Evolutionary conservation across 2,888 invertebrate genomes (phyloP).

Genomic region (Chironomus tentans): DNA sequence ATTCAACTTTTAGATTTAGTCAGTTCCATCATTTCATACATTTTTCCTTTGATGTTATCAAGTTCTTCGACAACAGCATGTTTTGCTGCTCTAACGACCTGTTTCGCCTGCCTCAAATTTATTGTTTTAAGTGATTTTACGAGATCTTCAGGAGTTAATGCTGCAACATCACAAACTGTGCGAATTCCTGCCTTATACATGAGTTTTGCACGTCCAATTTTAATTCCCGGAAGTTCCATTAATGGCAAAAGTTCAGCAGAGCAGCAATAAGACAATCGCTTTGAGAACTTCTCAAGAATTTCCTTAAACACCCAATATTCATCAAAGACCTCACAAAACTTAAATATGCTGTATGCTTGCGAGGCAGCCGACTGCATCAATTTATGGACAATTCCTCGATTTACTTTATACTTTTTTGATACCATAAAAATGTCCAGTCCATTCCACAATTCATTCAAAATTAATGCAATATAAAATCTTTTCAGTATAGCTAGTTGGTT

Average conservation of each 20-base stretch:
- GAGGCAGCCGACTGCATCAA: conserved; percentile 61
- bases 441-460: conserved; percentile 71
- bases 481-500: conserved; percentile 46
- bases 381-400: conserved; percentile 73
- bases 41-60: not conserved
- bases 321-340: conserved; percentile 69
- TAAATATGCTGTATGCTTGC: conserved; percentile 65
- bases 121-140: conserved; percentile 58
- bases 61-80: not conserved
- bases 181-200: conserved; percentile 75
- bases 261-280: conserved; percentile 71
- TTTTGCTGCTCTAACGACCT: conserved; percentile 81
- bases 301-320: conserved; percentile 76
- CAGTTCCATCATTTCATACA: not conserved
- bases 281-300: conserved; percentile 62
- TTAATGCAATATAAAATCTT: conserved; percentile 77
- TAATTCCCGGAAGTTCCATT: conserved; percentile 82
- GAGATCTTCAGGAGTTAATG: conserved; percentile 55
- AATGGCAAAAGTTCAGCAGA: conserved; percentile 68
- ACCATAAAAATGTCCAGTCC: conserved; percentile 56
- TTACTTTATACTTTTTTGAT: conserved; percentile 59
- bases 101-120: conserved; percentile 60
- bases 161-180: conserved; percentile 65
- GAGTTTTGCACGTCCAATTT: conserved; percentile 70
- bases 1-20: too few species aligned